Evolutionary conservation across 1,140 invertebrate genomes (phyloP), one percentile per base, ranked within the genome.

Genomic region (Atta colombica): DNA sequence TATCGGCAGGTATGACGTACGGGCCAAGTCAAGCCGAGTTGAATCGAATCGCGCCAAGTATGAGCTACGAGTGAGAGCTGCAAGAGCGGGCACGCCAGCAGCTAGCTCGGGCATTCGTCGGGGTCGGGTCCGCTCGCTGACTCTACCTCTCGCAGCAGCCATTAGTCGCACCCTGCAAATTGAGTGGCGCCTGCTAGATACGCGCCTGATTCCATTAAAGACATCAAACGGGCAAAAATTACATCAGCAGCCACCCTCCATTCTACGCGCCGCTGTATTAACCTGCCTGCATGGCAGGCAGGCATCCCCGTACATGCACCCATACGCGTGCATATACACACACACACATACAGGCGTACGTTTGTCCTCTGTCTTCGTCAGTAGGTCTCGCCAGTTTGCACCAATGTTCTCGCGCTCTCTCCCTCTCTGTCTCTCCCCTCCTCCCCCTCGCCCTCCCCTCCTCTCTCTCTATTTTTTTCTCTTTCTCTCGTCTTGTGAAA

Each of bases 161-260:
- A 94, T 95, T 95, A 94, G 94, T 94, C 93, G 93, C 93, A 94
- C 94, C 94, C 94, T 93, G 94, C 88, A 95, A 95, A 95, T 95
- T 95, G 94, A 94, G 93, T 95, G 93, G 93, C 93, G 94, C 94
- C 93, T 94, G 93, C 94, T 94, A 94, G 94, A 93, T 94, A 93
- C 94, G 93, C 93, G 94, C 93, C 93, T 95, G 94, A 95, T 95
- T 95, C 93, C 92, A 95, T 95, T 95, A 94, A 94, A 94, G 93
- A 95, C 94, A 95, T 95, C 94, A 95, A 95, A 95, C 94, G 94
- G 92, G 91, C 94, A 95, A 95, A 95, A 95, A 95, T 95, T 95
- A 94, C 93, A 95, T 95, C 94, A 94, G 91, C 93, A 92, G 92
- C 91, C 93, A 94, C 93, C 93, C 93, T 92, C 85, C 92, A 90